Evolutionary conservation across 2,797 vertebrate genomes (phyloP).

Genomic region (Cichlasoma orientale): DNA sequence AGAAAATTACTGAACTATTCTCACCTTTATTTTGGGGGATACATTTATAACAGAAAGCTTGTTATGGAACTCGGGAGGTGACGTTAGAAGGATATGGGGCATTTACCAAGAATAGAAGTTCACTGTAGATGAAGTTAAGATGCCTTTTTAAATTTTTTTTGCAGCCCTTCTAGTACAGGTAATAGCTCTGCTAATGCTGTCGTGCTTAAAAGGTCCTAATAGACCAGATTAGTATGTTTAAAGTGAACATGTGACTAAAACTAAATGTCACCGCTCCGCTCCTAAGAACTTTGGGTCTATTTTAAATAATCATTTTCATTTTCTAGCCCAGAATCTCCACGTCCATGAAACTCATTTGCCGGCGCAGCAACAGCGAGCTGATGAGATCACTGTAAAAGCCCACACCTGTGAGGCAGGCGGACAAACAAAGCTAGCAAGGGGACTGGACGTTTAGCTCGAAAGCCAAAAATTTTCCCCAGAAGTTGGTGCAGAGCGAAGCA

Average conservation of each 20-base stretch:
- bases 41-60: too few species aligned
- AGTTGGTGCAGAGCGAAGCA: accelerated
- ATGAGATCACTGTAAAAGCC: accelerated
- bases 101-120: too few species aligned
- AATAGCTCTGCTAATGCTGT: background rate
- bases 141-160: too few species aligned
- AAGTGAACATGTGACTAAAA: background rate
- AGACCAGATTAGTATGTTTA: background rate
- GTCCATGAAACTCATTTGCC: background rate
- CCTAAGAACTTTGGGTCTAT: background rate
- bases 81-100: too few species aligned
- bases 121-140: too few species aligned
- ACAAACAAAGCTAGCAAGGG: background rate
- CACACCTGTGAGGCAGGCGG: background rate
- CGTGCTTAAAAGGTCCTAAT: background rate
- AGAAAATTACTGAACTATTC: too few species aligned
- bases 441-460: background rate
- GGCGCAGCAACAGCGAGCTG: background rate
- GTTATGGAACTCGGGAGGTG: too few species aligned
- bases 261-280: background rate
- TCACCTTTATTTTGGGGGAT: too few species aligned
- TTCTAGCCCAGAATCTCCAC: background rate
- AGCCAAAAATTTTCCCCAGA: background rate
- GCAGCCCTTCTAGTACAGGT: background rate
- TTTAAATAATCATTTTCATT: background rate